A percentile compares a stretch with the other conserved stretches of the same genome.
Conservation (phyloP, 2,888 invertebrate species). For the Molanna angustata region DNA sequence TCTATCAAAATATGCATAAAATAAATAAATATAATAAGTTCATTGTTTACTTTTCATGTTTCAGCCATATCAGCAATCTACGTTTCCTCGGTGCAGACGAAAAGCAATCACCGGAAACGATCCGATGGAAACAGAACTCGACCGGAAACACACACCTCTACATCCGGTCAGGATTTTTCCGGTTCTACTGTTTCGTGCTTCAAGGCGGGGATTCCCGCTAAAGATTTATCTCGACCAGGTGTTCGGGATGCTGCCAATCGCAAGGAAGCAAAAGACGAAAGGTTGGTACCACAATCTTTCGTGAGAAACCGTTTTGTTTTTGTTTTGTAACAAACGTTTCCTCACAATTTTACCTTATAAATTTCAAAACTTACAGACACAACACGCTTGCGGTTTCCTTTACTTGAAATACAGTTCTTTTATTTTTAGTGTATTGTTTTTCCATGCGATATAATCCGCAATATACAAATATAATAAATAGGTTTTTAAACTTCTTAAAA, state of each 20-base stretch:
- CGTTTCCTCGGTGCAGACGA: slow-evolving; percentile 10
- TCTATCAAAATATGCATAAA: too few relatives aligned
- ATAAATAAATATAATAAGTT: neutral
- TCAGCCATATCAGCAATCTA: slow-evolving; percentile 12
- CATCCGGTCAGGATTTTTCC: slow-evolving; percentile 13
- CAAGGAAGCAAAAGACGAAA: neutral
- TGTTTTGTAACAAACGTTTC: too few relatives aligned
- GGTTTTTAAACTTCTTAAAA: too few relatives aligned
- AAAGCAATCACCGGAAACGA: slow-evolving; percentile 15
- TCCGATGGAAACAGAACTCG: slow-evolving; percentile 15
- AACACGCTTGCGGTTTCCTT: too few relatives aligned
- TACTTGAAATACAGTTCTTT: too few relatives aligned
- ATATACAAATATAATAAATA: too few relatives aligned
- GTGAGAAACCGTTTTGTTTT: neutral
- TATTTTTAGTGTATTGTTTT: too few relatives aligned
- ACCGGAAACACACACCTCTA: slow-evolving; percentile 18
- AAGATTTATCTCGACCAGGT: neutral
- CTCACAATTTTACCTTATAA: too few relatives aligned
- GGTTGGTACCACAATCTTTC: neutral
- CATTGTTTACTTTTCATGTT: slow-evolving; percentile 1
- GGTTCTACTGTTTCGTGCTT: slow-evolving; percentile 12
- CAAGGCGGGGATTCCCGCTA: neutral
- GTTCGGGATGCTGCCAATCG: slow-evolving; percentile 3
- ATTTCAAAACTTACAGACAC: too few relatives aligned
- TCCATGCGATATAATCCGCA: too few relatives aligned